These are phyloP conservation scores for Tryphoninae sp. DNA, from an alignment of 2,888 invertebrate species.

Conservation along the genomic window DNA sequence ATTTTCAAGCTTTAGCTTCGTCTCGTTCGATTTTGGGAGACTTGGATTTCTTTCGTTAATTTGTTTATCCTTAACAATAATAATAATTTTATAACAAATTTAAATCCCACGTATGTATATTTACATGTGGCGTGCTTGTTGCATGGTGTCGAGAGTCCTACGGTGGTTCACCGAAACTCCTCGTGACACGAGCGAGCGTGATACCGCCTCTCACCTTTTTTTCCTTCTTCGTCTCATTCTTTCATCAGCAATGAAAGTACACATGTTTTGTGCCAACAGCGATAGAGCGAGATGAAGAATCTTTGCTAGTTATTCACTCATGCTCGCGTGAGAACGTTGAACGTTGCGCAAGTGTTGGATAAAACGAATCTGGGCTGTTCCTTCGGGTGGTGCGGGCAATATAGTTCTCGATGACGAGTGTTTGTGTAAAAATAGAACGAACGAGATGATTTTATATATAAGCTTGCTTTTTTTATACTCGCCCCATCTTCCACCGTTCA, in stretches of 20 bases:
- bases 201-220: conserved; percentile 38
- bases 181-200: conserved; percentile 55
- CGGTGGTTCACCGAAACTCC: conserved; percentile 48
- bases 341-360: conserved; percentile 46
- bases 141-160: conserved; percentile 10
- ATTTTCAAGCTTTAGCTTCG: background rate
- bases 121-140: background rate
- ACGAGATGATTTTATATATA: conserved; percentile 39
- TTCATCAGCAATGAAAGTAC: conserved; percentile 4
- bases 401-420: conserved; percentile 59
- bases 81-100: background rate
- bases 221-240: conserved; percentile 1
- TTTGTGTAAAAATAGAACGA: conserved; percentile 36
- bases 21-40: background rate
- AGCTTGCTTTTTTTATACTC: conserved; percentile 42
- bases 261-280: conserved; percentile 11
- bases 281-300: conserved; percentile 14
- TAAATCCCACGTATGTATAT: conserved; percentile 1
- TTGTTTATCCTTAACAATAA: background rate
- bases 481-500: conserved; percentile 60
- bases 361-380: conserved; percentile 45
- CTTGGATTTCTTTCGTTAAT: conserved; percentile 8
- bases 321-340: conserved; percentile 66
- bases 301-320: conserved; percentile 36
- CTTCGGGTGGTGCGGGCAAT: conserved; percentile 6